A percentile compares a stretch with the other conserved stretches of the same genome.
Conservation (phyloP, 37 sponge, comb jelly and placozoan species). For the Axinella damicornis region DNA sequence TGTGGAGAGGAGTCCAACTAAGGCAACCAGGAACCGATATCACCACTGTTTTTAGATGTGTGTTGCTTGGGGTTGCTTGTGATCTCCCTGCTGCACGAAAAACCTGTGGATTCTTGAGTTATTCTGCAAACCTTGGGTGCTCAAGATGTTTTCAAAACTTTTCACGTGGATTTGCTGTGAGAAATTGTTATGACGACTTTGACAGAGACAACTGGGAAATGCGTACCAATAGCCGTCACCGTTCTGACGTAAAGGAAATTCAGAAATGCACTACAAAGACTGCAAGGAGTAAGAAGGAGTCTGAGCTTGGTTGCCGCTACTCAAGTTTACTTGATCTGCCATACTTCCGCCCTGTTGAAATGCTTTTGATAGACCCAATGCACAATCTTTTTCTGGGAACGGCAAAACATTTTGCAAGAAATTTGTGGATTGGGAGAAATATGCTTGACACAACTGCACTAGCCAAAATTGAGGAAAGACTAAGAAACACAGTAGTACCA, state of each 20-base stretch:
- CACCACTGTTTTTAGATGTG: conserved; percentile 15
- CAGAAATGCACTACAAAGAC: neutral
- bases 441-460: neutral
- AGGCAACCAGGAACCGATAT: neutral
- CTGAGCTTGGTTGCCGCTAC: conserved; percentile 44
- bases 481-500: neutral
- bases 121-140: conserved; percentile 46
- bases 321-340: too few species aligned
- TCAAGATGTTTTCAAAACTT: conserved; percentile 9
- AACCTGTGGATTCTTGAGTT: conserved; percentile 45
- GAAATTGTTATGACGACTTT: neutral
- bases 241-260: neutral
- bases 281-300: conserved; percentile 21
- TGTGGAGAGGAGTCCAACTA: too few species aligned
- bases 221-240: neutral
- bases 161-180: too few species aligned
- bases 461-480: neutral
- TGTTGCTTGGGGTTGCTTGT: conserved; percentile 22
- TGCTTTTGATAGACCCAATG: conserved; percentile 75
- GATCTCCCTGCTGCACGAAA: conserved; percentile 56
- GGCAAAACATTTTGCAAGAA: conserved; percentile 46
- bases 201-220: neutral
- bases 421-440: conserved; percentile 4
- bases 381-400: conserved; percentile 74
- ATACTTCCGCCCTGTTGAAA: conserved; percentile 58